Evolutionary conservation across 2,888 invertebrate species (phyloP).

Genomic region (Heliconius ismenius): DNA sequence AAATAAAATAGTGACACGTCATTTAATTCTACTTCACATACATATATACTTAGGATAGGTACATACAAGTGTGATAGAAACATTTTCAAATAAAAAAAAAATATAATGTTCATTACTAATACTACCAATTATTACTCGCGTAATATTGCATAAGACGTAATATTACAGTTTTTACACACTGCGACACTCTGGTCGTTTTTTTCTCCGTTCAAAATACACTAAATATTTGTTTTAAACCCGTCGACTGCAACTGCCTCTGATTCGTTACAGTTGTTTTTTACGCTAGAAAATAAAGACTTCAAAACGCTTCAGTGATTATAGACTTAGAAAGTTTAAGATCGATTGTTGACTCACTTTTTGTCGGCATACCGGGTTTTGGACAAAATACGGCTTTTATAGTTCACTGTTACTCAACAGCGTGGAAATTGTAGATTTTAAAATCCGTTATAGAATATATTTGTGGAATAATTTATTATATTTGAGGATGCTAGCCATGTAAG

Average conservation of each 20-base stretch:
- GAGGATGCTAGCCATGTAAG: too few relatives aligned
- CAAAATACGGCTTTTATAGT: conserved; percentile 19
- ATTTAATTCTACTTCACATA: too few relatives aligned
- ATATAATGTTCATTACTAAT: too few relatives aligned
- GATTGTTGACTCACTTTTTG: conserved; percentile 17
- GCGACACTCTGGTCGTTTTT: conserved; percentile 80
- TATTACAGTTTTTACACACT: conserved; percentile 72
- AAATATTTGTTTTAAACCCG: conserved; percentile 80
- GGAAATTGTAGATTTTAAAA: not conserved
- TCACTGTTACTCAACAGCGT: conserved; percentile 1
- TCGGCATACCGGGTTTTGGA: conserved; percentile 10
- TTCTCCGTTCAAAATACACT: conserved; percentile 77
- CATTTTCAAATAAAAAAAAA: too few relatives aligned
- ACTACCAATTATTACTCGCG: not conserved
- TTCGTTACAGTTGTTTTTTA: conserved; percentile 73
- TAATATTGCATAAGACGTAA: conserved; percentile 30
- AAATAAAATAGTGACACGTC: too few relatives aligned
- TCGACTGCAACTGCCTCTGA: conserved; percentile 75
- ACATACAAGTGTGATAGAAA: too few relatives aligned
- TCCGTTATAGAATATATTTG: not conserved
- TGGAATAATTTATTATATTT: not conserved
- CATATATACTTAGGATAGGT: too few relatives aligned
- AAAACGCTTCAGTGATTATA: conserved; percentile 63
- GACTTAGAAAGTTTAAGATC: conserved; percentile 38
- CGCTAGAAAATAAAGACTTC: conserved; percentile 74